Base-by-base conservation (phyloP, 2,888 invertebrate genomes). In the Andrena bucephala region DNA sequence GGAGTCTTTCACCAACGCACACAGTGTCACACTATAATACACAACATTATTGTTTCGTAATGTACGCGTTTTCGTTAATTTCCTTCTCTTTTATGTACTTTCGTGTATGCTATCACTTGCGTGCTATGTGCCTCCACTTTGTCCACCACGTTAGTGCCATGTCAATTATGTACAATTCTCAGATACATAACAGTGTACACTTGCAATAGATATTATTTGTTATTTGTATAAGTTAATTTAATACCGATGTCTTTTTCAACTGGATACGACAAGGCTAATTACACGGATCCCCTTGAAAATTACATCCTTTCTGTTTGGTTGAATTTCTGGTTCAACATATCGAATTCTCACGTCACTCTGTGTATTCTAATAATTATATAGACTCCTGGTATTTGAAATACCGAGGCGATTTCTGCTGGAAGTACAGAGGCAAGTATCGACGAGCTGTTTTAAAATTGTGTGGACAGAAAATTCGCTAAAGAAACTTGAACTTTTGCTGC, bases 11-110 rank as follows among this genome's bases (percentile, higher is more conserved):
- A 88, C 73, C 92, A 93, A 91, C 89, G 90, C 92, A 92, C 92
- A 90, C 90, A 87, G 91, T 90, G 87, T 92, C 90, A 89, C 91
- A 93, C 94, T 94, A 94, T 94, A 94, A 94, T 94, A 94, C 94
- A 94, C 92, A 94, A 93, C 87, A 93, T 93, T 93, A 94, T 94
- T 93, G 93, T 92, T 92, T 89, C 87, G 89, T 57, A 60, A 79
- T 68, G 69, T 63, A 33, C 70, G 65, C 50, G 27, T 59, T 72
- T 10, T 67, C 13, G 24, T 33, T 59, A 33, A 70, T n/a, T 65
- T 10, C 20, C 6, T 31, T 10, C 20, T 54, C 8, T 57, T n/a
- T 36, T 48, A 27, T 27, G 27, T 62, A 29, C 31, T 20, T 70
- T 29, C 62, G 36, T n/a, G 52, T 54, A 68, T 52, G 54, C 67